Evolutionary conservation across 2,113 vertebrate species (phyloP).

Genomic region (Castor canadensis): DNA sequence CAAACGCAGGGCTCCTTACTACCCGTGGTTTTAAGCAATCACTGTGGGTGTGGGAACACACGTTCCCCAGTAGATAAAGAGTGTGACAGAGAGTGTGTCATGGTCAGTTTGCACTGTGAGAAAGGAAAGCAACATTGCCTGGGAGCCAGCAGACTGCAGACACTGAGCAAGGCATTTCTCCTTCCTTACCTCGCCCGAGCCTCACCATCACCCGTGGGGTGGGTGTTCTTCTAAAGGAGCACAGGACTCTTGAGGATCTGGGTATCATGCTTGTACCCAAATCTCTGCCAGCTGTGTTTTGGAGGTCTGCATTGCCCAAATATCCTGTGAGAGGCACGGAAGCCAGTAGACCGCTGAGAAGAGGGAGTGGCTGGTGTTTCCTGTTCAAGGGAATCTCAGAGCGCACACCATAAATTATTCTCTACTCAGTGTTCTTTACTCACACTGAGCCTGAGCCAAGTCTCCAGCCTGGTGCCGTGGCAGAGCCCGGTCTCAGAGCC

Average conservation of each 20-base stretch:
- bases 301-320: background rate
- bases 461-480: accelerated
- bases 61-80: too few relatives aligned
- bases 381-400: slow-evolving; percentile 54
- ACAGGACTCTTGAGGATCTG: background rate
- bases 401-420: background rate
- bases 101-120: too few relatives aligned
- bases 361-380: background rate
- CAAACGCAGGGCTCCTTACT: too few relatives aligned
- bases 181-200: background rate
- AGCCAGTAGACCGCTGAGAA: background rate
- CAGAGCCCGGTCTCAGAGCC: background rate
- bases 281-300: background rate
- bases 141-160: background rate
- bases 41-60: too few relatives aligned
- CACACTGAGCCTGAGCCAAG: background rate
- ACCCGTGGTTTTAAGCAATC: too few relatives aligned
- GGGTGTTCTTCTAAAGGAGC: accelerated
- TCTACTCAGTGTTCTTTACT: background rate
- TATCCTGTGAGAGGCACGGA: background rate
- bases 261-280: accelerated
- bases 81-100: too few relatives aligned
- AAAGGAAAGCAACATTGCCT: background rate
- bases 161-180: accelerated
- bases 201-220: accelerated